Evolutionary conservation across 2,888 invertebrate genomes (phyloP).

Genomic region (Eurois occulta): DNA sequence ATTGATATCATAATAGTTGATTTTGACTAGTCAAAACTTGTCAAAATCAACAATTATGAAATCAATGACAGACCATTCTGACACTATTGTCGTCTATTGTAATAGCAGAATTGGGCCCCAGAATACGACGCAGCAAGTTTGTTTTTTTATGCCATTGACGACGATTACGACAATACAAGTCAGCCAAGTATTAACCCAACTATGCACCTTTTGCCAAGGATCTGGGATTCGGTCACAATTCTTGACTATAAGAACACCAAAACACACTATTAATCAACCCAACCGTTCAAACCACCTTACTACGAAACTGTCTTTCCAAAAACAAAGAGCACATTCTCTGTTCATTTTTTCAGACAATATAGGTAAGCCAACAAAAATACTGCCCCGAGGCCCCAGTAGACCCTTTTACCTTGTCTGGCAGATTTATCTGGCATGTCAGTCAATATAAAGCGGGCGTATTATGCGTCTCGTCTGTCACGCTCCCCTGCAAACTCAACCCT

Average conservation of each 20-base stretch:
- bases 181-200: background rate
- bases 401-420: constrained; percentile 48
- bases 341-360: constrained; percentile 34
- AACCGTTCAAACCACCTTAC: background rate
- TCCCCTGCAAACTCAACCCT: constrained; percentile 45
- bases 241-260: background rate
- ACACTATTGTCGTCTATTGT: no score
- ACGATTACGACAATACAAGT: background rate
- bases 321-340: constrained; percentile 33
- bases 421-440: constrained; percentile 60
- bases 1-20: no score
- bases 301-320: background rate
- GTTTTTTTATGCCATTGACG: background rate
- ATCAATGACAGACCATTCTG: no score
- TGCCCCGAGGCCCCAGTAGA: constrained; percentile 21
- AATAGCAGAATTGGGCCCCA: no score
- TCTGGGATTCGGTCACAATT: background rate
- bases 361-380: constrained; percentile 41
- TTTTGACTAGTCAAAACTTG: no score
- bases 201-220: background rate
- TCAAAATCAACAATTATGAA: no score
- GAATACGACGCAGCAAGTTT: background rate
- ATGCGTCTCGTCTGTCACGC: constrained; percentile 56
- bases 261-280: background rate
- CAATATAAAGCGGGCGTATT: constrained; percentile 57